A percentile compares a stretch with the other conserved stretches of the same genome.
These are phyloP conservation scores for Chondrosia reniformis DNA, from an alignment of 37 sponge, comb jelly and placozoan species.

Conservation along the genomic window DNA sequence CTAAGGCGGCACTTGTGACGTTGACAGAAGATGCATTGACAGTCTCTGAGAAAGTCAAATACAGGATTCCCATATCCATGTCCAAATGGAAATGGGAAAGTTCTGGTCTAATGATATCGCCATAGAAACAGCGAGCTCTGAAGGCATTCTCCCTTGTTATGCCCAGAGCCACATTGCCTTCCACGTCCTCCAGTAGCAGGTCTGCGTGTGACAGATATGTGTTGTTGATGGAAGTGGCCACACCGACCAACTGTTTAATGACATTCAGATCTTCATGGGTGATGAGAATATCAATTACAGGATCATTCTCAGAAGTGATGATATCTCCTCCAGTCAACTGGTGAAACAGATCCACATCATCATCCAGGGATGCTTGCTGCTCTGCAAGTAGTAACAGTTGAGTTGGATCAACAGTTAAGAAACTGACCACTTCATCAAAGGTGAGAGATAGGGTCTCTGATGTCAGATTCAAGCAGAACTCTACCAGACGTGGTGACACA, in stretches of 20 bases:
- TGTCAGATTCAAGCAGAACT: slow-evolving; percentile 38
- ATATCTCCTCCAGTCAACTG: slow-evolving; percentile 5
- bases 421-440: slow-evolving; percentile 34
- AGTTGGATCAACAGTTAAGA: neutral
- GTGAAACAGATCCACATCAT: neutral
- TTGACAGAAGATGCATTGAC: slow-evolving; percentile 57
- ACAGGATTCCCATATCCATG: slow-evolving; percentile 59
- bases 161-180: slow-evolving; percentile 44
- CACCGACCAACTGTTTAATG: slow-evolving; percentile 45
- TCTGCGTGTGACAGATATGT: slow-evolving; percentile 53
- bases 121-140: slow-evolving; percentile 8
- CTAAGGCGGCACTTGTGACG: slow-evolving; percentile 34
- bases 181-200: slow-evolving; percentile 67
- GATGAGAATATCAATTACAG: slow-evolving; percentile 54
- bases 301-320: slow-evolving; percentile 28
- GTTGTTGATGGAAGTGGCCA: slow-evolving; percentile 54
- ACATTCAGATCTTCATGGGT: slow-evolving; percentile 60
- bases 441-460: slow-evolving; percentile 41
- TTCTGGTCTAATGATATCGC: slow-evolving; percentile 59
- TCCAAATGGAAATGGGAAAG: slow-evolving; percentile 65
- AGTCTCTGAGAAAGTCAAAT: slow-evolving; percentile 77
- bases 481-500: slow-evolving; percentile 30
- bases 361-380: neutral
- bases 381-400: slow-evolving; percentile 14
- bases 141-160: slow-evolving; percentile 34